Base-by-base conservation (phyloP, 2,113 vertebrate species). In the Chlorodrepanis virens region DNA sequence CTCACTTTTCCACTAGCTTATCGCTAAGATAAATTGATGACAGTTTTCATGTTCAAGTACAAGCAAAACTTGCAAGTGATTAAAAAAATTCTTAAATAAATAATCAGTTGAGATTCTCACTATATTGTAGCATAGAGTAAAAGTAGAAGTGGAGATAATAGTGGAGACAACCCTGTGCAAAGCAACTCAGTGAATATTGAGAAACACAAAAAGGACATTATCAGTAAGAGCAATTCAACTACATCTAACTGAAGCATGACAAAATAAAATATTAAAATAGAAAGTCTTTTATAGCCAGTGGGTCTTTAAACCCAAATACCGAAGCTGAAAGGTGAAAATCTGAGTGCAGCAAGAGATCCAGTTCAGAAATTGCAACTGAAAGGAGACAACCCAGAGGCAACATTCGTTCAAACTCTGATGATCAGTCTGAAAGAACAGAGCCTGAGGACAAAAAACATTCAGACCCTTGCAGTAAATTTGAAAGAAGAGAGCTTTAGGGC, bases 401-500 rank as follows among this genome's bases (percentile, higher is more conserved):
- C 53, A 87, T 69, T 96, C 60, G 33, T 52, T 92, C 76, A 95
- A 94, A 93, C n/a, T 68, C 79, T 47, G 61, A 95, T 90, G 90
- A 97, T 97, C 96, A 89, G 76, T 87, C 79, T 93, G 90, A 96
- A 97, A 89, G 92, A 96, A 95, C 6, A 93, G n/a, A 97, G 92
- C 96, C 88, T 1, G 14, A 89, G 75, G 97, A 83, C 82, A 90
- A 82, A 97, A 96, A 94, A 57, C 52, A 89, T 92, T 92, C 89
- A 90, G 56, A 71, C 19, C 72, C 49, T 65, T 45, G 50, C 44
- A 86, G 31, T 17, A 79, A 96, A 87, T 92, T 79, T 92, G 87
- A 97, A 97, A 98, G 80, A 42, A 95, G 81, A 61, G 39, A 80
- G 88, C 94, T 98, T 88, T 76, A 97, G 96, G 96, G 91, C n/a